These are phyloP conservation scores for Sus scrofa DNA, from an alignment of 2,113 vertebrate species.

Conservation along the genomic window T2T-Sscrofa CM000824.6:170574501-170575000, in stretches of 20 bases:
- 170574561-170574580: slow-evolving; percentile 49
- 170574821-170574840: slow-evolving; percentile 58
- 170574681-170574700: slow-evolving; percentile 49
- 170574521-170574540: slow-evolving; percentile 28
- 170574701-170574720: slow-evolving; percentile 17
- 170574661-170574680: slow-evolving; percentile 9
- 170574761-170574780: not conserved
- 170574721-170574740: slow-evolving; percentile 36
- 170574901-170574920: slow-evolving; percentile 10
- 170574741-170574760: slow-evolving; percentile 49
- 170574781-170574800: slow-evolving; percentile 46
- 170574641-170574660: slow-evolving; percentile 13
- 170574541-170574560: slow-evolving; percentile 54
- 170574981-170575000: slow-evolving; percentile 7
- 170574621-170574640: slow-evolving; percentile 56
- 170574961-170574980: not conserved
- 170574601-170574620: slow-evolving; percentile 54
- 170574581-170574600: slow-evolving; percentile 50
- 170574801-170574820: slow-evolving; percentile 52
- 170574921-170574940: not conserved
- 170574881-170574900: slow-evolving; percentile 53
- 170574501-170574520: not conserved
- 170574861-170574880: slow-evolving; percentile 9
- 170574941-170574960: not conserved
- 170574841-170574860: slow-evolving; percentile 56